Conservation (phyloP, 2,113 vertebrate genomes). For the Lepus timidus region DNA sequence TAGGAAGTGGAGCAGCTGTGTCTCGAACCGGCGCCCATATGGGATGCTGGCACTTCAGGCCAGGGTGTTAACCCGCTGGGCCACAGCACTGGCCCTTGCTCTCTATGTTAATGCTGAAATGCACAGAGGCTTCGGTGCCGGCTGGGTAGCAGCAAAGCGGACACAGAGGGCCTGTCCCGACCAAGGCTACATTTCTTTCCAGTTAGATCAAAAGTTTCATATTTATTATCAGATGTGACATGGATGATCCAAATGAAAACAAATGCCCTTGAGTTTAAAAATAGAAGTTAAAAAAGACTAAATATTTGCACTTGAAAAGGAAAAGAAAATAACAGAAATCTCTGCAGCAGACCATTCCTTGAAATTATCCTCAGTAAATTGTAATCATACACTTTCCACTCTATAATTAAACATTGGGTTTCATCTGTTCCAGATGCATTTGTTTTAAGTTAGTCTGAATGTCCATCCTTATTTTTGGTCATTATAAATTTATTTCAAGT, state of each 20-base stretch:
- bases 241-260: conserved; percentile 76
- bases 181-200: conserved; percentile 28
- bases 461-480: background rate
- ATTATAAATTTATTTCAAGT: conserved; percentile 79
- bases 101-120: no score
- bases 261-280: conserved; percentile 82
- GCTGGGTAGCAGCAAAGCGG: no score
- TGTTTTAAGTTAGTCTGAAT: conserved; percentile 78
- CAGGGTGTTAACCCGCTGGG: no score
- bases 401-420: conserved; percentile 91
- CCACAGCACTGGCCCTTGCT: background rate
- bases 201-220: conserved; percentile 64
- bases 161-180: conserved; percentile 50
- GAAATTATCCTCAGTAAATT: conserved; percentile 92
- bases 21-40: no score
- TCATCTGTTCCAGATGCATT: conserved; percentile 93
- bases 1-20: no score
- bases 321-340: conserved; percentile 76
- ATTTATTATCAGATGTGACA: conserved; percentile 78
- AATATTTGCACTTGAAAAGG: conserved; percentile 75
- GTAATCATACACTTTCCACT: conserved; percentile 87
- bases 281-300: conserved; percentile 78
- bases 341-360: conserved; percentile 82
- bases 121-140: no score
- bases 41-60: no score